phyloP scores from a whole-genome alignment of 1,140 invertebrate species.

The Apis laboriosa region DNA sequence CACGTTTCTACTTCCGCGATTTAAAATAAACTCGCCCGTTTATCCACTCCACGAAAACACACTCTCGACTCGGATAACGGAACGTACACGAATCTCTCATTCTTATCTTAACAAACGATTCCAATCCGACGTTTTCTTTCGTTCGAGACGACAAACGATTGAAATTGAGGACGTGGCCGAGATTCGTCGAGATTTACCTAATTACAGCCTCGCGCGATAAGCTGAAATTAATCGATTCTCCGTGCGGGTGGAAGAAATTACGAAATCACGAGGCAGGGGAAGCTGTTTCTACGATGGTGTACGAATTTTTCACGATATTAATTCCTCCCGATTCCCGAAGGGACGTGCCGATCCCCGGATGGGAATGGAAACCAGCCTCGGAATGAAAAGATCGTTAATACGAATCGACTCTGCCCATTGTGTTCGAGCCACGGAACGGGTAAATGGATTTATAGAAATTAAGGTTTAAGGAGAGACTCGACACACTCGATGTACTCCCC shows the following conservation, averaged over 20 bases:
- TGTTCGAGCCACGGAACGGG: slow-evolving; percentile 58
- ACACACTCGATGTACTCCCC: slow-evolving; percentile 2
- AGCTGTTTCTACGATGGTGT: background rate
- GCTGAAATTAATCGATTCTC: slow-evolving; percentile 12
- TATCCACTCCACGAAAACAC: too few relatives aligned
- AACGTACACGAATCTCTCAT: too few relatives aligned
- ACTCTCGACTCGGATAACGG: too few relatives aligned
- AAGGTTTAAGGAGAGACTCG: slow-evolving; percentile 58
- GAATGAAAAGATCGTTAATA: slow-evolving; percentile 67
- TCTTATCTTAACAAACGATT: too few relatives aligned
- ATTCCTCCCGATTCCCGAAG: slow-evolving; percentile 28
- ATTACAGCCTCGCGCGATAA: slow-evolving; percentile 2
- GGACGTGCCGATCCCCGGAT: slow-evolving; percentile 24
- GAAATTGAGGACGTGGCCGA: too few relatives aligned
- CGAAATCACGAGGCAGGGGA: slow-evolving; percentile 18
- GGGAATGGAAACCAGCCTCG: slow-evolving; percentile 14
- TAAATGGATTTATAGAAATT: slow-evolving; percentile 65
- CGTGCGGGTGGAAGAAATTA: background rate
- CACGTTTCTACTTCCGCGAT: too few relatives aligned
- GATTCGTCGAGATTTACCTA: background rate
- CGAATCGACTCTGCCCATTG: slow-evolving; percentile 65
- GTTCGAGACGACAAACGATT: too few relatives aligned
- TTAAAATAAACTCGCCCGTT: too few relatives aligned
- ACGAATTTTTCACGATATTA: slow-evolving; percentile 50
- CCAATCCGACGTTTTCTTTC: too few relatives aligned